Conservation (phyloP, 2,113 vertebrate species). For the Hyla sarda region DNA sequence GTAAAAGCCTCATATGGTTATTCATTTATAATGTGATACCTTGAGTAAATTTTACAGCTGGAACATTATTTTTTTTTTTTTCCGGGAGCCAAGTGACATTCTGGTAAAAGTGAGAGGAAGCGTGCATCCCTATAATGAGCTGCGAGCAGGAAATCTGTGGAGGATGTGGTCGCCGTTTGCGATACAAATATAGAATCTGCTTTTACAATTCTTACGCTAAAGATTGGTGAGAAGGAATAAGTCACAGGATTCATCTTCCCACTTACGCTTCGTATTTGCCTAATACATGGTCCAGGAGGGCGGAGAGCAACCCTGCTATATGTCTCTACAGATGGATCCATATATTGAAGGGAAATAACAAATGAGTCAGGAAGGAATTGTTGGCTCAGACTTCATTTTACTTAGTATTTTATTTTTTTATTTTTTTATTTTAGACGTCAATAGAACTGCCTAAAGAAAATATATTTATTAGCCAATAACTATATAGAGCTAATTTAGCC, state of each 20-base stretch:
- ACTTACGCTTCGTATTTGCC: background rate
- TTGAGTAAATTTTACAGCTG: constrained; percentile 39
- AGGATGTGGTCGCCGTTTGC: background rate
- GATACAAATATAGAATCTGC: background rate
- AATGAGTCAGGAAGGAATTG: constrained; percentile 38
- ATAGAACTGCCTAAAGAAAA: constrained; percentile 12
- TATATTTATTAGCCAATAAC: background rate
- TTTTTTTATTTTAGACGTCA: constrained; percentile 28
- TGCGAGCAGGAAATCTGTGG: constrained; percentile 36
- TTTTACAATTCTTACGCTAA: constrained; percentile 28
- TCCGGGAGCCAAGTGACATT: constrained; percentile 29
- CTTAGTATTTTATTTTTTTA: background rate
- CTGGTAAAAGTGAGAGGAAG: background rate
- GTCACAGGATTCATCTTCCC: background rate
- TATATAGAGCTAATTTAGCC: background rate
- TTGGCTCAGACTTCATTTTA: constrained; percentile 13
- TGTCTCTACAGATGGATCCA: constrained; percentile 24
- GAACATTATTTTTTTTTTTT: constrained; percentile 6
- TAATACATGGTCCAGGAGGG: constrained; percentile 3
- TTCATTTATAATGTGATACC: background rate
- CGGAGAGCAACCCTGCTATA: background rate
- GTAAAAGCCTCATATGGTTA: background rate
- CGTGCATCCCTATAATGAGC: constrained; percentile 16
- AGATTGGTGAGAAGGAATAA: background rate
- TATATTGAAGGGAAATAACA: constrained; percentile 28